These are phyloP conservation scores for Anoplopoma fimbria DNA, from an alignment of 2,113 vertebrate species.

Conservation along the genomic window DNA sequence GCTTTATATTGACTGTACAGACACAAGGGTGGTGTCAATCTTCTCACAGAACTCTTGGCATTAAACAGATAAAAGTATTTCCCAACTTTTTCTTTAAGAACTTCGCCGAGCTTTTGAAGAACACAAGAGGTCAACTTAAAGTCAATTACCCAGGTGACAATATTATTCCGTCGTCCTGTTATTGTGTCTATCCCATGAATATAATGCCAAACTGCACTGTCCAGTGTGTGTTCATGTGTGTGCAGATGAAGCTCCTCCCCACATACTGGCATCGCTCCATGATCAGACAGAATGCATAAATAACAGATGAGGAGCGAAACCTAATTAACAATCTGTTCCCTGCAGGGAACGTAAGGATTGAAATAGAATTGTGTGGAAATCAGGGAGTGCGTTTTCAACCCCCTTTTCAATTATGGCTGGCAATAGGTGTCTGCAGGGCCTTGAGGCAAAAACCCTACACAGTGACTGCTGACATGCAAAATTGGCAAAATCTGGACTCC, in stretches of 20 bases:
- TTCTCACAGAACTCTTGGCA: not conserved
- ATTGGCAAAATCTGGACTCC: not conserved
- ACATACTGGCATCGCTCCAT: slow-evolving; percentile 38
- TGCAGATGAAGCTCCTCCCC: slow-evolving; percentile 44
- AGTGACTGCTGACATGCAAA: slow-evolving; percentile 57
- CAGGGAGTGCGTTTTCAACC: not conserved
- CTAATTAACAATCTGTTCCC: slow-evolving; percentile 70
- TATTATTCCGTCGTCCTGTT: slow-evolving; percentile 1
- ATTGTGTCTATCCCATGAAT: not conserved
- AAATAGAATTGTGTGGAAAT: slow-evolving; percentile 44
- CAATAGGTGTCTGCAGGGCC: slow-evolving; percentile 14
- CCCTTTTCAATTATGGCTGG: slow-evolving; percentile 60
- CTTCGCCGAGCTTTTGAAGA: not conserved
- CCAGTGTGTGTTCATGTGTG: slow-evolving; percentile 11
- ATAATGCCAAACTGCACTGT: not conserved
- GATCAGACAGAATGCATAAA: slow-evolving; percentile 79
- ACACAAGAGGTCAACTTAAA: slow-evolving; percentile 13
- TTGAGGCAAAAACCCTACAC: slow-evolving; percentile 20
- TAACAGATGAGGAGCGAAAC: slow-evolving; percentile 65
- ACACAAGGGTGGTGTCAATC: not conserved
- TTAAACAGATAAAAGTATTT: not conserved
- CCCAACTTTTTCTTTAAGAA: not conserved
- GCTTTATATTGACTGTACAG: not conserved
- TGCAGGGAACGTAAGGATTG: slow-evolving; percentile 39
- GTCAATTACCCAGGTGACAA: slow-evolving; percentile 1